phyloP scores from a whole-genome alignment of 2,888 invertebrate genomes.

The Adelphocoris suturalis region DNA sequence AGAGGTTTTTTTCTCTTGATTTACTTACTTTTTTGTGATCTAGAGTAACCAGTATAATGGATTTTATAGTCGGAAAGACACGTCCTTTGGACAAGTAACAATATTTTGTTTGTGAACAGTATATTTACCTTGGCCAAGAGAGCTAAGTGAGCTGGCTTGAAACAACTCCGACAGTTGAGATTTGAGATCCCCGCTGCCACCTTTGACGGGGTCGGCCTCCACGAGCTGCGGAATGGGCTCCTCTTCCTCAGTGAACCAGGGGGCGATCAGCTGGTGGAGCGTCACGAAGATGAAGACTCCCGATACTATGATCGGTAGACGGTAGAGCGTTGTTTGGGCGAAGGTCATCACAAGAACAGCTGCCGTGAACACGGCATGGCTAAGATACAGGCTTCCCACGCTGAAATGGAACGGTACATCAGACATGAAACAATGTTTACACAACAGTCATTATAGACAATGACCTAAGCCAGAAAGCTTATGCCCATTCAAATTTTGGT shows the following conservation, averaged over 20 bases:
- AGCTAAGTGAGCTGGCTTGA: conserved; percentile 65
- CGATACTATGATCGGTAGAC: conserved; percentile 83
- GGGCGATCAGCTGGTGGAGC: conserved; percentile 80
- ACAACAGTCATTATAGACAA: background rate
- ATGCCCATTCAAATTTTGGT: too few relatives aligned
- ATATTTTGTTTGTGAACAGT: too few relatives aligned
- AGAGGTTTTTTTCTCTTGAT: too few relatives aligned
- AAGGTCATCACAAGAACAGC: conserved; percentile 82
- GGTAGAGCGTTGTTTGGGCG: conserved; percentile 82
- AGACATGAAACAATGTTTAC: conserved; percentile 39
- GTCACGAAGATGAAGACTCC: conserved; percentile 81
- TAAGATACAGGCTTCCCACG: conserved; percentile 79
- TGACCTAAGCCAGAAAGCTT: background rate
- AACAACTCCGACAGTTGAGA: conserved; percentile 64
- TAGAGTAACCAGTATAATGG: too few relatives aligned
- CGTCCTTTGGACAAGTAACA: too few relatives aligned
- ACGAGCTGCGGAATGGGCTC: conserved; percentile 57
- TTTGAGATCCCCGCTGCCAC: conserved; percentile 48
- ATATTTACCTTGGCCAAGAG: conserved; percentile 59
- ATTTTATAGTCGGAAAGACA: too few relatives aligned
- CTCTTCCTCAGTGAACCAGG: conserved; percentile 69
- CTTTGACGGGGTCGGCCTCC: background rate
- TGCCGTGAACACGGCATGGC: conserved; percentile 80
- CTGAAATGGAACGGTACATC: conserved; percentile 78
- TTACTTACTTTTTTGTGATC: too few relatives aligned